A percentile compares a stretch with the other conserved stretches of the same genome.
phyloP scores from a whole-genome alignment of 2,888 invertebrate genomes.

The Eupithecia subfuscata region DNA sequence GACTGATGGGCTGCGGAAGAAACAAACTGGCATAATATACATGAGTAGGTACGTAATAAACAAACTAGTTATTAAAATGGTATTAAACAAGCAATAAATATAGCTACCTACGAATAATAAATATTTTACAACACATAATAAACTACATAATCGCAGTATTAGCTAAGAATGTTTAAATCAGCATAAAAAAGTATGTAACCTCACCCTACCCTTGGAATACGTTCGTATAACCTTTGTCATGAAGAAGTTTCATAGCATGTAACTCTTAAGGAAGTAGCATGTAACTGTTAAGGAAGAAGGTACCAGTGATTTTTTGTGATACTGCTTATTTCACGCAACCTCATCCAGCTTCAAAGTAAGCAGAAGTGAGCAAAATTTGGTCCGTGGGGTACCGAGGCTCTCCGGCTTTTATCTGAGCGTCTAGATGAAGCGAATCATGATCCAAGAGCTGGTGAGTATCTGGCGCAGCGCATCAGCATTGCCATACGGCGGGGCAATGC shows the following conservation, averaged over 20 bases:
- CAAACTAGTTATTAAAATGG: not conserved
- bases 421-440: no score
- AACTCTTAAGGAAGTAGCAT: not conserved
- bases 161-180: not conserved
- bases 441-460: no score
- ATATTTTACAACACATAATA: not conserved
- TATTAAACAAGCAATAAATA: not conserved
- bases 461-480: no score
- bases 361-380: not conserved
- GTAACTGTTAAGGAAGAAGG: not conserved
- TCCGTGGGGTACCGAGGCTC: no score
- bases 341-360: not conserved
- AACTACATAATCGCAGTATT: not conserved
- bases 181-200: not conserved
- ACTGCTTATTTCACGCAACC: no score
- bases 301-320: no score
- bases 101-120: not conserved
- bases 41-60: not conserved
- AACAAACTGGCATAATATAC: slow-evolving; percentile 24
- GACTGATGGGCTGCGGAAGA: slow-evolving; percentile 47
- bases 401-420: no score
- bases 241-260: not conserved
- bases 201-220: not conserved
- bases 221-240: not conserved
- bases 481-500: no score